Conservation (phyloP, 2,797 vertebrate genomes). For the Smutsia temminckii region DNA sequence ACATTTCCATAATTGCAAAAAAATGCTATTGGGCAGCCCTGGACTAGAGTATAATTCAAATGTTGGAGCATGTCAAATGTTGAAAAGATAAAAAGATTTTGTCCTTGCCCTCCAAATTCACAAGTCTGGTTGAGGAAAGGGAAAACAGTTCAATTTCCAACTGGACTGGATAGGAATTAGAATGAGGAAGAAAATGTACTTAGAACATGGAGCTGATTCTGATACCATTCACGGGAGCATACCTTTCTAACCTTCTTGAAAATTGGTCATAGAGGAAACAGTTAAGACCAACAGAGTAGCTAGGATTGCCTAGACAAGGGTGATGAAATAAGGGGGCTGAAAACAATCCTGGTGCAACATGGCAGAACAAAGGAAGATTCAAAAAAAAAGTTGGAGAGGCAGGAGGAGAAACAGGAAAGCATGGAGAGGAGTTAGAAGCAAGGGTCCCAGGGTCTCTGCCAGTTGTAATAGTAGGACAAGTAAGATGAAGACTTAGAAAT, state of each 20-base stretch:
- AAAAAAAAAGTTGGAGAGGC: not conserved
- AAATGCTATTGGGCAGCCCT: not conserved
- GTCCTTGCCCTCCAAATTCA: not conserved
- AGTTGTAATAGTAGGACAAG: not conserved
- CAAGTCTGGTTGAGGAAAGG: not conserved
- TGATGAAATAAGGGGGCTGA: not conserved
- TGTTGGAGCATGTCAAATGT: not conserved
- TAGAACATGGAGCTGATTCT: not conserved
- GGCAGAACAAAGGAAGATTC: not conserved
- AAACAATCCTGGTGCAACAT: not conserved
- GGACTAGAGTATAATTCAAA: not conserved
- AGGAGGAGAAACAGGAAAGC: not conserved
- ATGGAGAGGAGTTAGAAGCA: not conserved
- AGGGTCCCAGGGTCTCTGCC: not conserved
- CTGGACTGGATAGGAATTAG: not conserved
- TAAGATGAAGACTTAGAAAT: not conserved
- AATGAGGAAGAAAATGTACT: slow-evolving; percentile 4
- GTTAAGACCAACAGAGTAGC: not conserved
- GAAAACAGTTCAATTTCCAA: not conserved
- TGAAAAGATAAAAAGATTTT: not conserved
- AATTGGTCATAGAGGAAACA: not conserved
- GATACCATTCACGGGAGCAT: not conserved
- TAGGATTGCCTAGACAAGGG: not conserved
- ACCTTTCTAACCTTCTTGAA: not conserved
- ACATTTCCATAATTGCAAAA: not conserved